Percentiles rank a stretch among this genome's conserved stretches.
phyloP scores from a whole-genome alignment of 2,888 invertebrate species.

The Dexiosoma caninum region DNA sequence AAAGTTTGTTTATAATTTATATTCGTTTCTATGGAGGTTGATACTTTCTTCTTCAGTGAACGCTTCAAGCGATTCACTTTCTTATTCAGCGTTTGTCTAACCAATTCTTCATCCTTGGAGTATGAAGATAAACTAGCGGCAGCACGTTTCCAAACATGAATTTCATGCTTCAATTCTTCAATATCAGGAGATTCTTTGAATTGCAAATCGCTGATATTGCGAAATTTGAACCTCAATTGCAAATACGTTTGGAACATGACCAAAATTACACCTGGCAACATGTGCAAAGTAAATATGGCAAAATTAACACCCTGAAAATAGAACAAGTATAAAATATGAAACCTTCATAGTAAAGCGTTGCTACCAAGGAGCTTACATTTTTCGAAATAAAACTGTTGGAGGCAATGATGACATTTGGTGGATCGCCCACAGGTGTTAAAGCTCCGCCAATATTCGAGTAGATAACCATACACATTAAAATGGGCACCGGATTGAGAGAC shows the following conservation, averaged over 20 bases:
- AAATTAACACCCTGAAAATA: conserved; percentile 85
- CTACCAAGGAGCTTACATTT: conserved; percentile 70
- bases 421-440: conserved; percentile 93
- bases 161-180: conserved; percentile 87
- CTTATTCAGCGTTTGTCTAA: conserved; percentile 86
- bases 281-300: conserved; percentile 88
- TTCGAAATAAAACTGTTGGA: conserved; percentile 77
- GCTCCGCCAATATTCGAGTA: conserved; percentile 95
- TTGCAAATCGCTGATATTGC: conserved; percentile 84
- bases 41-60: conserved; percentile 81
- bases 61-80: conserved; percentile 85
- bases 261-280: conserved; percentile 86
- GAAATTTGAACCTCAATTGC: conserved; percentile 85
- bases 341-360: neutral
- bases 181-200: conserved; percentile 86
- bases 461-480: conserved; percentile 91
- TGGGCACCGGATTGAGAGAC: conserved; percentile 91
- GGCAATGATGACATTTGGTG: conserved; percentile 81
- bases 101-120: conserved; percentile 90
- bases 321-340: neutral
- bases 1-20: conserved; percentile 83
- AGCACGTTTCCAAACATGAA: conserved; percentile 89
- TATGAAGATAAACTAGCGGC: conserved; percentile 89
- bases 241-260: conserved; percentile 85
- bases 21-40: conserved; percentile 79